Base-by-base conservation (phyloP, 1,140 invertebrate species). In the Laupala kohalensis region DNA sequence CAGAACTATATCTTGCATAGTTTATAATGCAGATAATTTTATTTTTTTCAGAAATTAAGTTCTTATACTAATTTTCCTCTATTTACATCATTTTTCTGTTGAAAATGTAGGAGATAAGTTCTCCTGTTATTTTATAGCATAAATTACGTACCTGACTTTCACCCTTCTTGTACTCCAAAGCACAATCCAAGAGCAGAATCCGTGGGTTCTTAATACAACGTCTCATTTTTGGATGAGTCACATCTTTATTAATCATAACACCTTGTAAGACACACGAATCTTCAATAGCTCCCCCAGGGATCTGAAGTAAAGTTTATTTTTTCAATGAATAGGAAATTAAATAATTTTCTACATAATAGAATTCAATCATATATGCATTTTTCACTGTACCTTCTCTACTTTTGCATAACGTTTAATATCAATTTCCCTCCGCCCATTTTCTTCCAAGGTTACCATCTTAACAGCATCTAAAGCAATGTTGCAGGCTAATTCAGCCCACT, bases 161-260 rank as follows among this genome's bases (percentile, higher is more conserved):
- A 63, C 97, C 97, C 81, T 99, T 99, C 81, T 99, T 99, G 82
- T 99, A 99, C 82, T 99, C 97, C 66, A 99, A 84, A 5, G 91
- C 87, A 80, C 97, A 99, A 83, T 99, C 98, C 6, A 99, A 83
- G 15, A 99, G 82, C 5, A 99, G 81, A 77, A 99, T 97, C 76
- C 96, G 85, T 5, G 98, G 98, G 80, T 99, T 98, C 80, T 97
- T 92, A 77, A 99, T 98, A 64, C 87, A 88, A 28, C 97, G 87
- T 75, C 86, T 86, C 97, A 99, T 99, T 85, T 97, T 97, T 0
- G 96, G 89, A 83, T 99, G 97, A 1, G 95, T 96, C 0, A 99
- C 94, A 83, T 99, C 97, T 83, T 99, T 99, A 82, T 99, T 99
- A 24, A 99, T 80, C 95, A 99, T 98, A 4, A 99, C 91, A 26